These are phyloP conservation scores for Boloria selene DNA, from an alignment of 2,888 invertebrate genomes.

Conservation along the genomic window DNA sequence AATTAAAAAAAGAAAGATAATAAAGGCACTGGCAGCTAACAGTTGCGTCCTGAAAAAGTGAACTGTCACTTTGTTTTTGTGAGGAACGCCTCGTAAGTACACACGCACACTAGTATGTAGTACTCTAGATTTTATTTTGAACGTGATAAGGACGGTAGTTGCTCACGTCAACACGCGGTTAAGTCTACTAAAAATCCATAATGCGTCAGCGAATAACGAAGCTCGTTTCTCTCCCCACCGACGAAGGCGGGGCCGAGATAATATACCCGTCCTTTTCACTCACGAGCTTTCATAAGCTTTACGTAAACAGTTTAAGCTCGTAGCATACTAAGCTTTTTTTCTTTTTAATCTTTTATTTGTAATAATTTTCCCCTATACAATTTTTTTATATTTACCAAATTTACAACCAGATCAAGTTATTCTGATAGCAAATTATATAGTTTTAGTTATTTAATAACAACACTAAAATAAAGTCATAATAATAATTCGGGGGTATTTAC, in stretches of 20 bases:
- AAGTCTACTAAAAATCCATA: slow-evolving; percentile 73
- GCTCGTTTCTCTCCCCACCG: slow-evolving; percentile 65
- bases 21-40: slow-evolving; percentile 40
- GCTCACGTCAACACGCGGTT: slow-evolving; percentile 35
- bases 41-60: slow-evolving; percentile 56
- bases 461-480: too few relatives aligned
- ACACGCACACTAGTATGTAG: slow-evolving; percentile 27
- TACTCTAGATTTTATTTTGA: slow-evolving; percentile 33
- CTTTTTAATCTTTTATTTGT: slow-evolving; percentile 30
- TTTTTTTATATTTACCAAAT: neutral
- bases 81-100: slow-evolving; percentile 17
- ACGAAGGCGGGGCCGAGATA: slow-evolving; percentile 67
- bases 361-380: slow-evolving; percentile 24
- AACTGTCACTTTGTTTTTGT: slow-evolving; percentile 59
- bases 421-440: neutral
- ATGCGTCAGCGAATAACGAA: slow-evolving; percentile 71
- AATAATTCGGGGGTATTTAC: too few relatives aligned
- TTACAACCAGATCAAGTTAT: neutral
- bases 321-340: slow-evolving; percentile 33
- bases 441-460: too few relatives aligned
- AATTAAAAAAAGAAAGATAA: slow-evolving; percentile 39
- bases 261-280: slow-evolving; percentile 68
- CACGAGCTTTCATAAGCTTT: slow-evolving; percentile 63
- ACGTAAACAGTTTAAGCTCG: slow-evolving; percentile 42
- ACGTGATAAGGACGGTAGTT: slow-evolving; percentile 32